phyloP scores from a whole-genome alignment of 2,888 invertebrate species.

The Pollenia griseotomentosa region DNA sequence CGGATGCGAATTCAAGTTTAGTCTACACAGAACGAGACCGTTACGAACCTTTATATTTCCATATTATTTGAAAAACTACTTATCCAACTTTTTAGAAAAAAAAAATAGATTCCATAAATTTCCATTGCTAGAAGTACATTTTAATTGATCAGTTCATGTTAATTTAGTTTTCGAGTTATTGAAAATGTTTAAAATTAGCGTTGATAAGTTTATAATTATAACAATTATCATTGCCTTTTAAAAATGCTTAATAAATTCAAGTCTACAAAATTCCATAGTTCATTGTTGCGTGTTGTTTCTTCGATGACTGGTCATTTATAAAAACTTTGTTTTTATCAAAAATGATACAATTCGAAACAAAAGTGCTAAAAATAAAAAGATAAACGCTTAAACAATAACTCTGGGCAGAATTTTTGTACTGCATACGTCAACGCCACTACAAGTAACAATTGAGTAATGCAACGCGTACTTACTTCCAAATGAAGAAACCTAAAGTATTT shows the following conservation, averaged over 20 bases:
- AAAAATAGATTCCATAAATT: no score
- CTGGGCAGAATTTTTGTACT: background rate
- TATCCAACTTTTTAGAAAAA: no score
- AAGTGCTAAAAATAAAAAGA: slow-evolving; percentile 19
- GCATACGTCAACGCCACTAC: slow-evolving; percentile 22
- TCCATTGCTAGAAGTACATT: no score
- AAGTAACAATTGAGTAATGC: slow-evolving; percentile 36
- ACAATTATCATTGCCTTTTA: no score
- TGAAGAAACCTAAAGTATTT: slow-evolving; percentile 31
- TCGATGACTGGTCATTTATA: background rate
- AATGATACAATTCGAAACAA: background rate
- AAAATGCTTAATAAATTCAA: background rate
- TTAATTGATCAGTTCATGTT: no score
- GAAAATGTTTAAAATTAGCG: no score
- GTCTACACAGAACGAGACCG: no score
- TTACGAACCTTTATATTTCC: no score
- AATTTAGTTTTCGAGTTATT: no score
- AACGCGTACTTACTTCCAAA: slow-evolving; percentile 15
- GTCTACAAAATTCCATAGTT: background rate
- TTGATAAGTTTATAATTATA: no score
- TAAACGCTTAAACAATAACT: slow-evolving; percentile 9
- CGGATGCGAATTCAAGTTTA: no score
- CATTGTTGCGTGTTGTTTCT: background rate
- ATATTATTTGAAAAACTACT: no score
- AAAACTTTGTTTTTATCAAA: background rate